A percentile compares a stretch with the other conserved stretches of the same genome.
These are phyloP conservation scores for Hymenopus coronatus DNA, from an alignment of 2,888 invertebrate species.

Conservation along the genomic window DNA sequence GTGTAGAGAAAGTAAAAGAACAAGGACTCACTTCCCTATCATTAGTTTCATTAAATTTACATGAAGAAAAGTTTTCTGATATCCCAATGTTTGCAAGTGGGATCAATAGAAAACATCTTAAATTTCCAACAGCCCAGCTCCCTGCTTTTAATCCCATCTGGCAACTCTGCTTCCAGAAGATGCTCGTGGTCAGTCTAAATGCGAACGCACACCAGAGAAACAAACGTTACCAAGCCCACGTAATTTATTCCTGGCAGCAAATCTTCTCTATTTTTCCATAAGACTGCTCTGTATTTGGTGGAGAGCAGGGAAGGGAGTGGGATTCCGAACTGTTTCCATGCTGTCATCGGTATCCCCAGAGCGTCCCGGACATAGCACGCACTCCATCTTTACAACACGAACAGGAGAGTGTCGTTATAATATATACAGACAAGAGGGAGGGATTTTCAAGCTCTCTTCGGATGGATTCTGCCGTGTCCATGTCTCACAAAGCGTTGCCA, in stretches of 20 bases:
- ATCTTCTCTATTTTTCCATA: neutral
- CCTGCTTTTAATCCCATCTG: too few species aligned
- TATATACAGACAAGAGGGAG: neutral
- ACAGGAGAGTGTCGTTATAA: neutral
- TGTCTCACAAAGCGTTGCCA: conserved; percentile 8
- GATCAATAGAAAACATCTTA: too few species aligned
- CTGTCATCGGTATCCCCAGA: neutral
- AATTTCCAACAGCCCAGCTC: too few species aligned
- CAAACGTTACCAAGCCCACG: neutral
- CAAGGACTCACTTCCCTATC: too few species aligned
- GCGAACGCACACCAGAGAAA: neutral
- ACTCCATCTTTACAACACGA: neutral
- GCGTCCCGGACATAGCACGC: neutral
- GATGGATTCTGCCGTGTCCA: neutral
- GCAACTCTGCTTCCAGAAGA: neutral
- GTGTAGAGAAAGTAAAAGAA: too few species aligned
- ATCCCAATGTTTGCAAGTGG: too few species aligned
- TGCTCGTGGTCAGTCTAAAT: neutral
- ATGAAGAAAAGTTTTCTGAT: too few species aligned
- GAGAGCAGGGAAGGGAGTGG: neutral
- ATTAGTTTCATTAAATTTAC: too few species aligned
- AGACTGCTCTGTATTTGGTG: neutral
- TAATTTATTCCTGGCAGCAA: neutral
- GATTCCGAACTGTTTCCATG: neutral
- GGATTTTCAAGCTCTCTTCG: neutral